Evolutionary conservation across 2,888 invertebrate genomes (phyloP), one percentile per base, ranked within the genome.

Genomic region (Sphecodes monilicornis): DNA sequence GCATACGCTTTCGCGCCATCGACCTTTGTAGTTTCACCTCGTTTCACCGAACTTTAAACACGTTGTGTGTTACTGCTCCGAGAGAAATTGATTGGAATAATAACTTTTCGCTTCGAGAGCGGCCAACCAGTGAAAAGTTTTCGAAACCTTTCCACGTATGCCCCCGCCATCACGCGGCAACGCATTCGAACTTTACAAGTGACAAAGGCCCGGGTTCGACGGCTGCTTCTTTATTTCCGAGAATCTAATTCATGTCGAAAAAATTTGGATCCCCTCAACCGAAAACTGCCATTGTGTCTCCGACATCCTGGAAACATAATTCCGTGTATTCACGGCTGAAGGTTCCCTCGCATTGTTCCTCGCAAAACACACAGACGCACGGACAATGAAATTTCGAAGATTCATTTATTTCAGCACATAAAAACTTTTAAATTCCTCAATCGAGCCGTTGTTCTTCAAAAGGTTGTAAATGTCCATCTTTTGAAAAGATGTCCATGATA

Each of bases 41-140:
- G 86, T 81, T 87, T 79, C 87, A 43, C 64, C 78, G 70, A 86
- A 87, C 87, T 87, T 87, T 86, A 84, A 87, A 87, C 87, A 87
- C 86, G 72, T 70, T 81, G 86, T 81, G 87, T 79, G 81, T 78
- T 84, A 77, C 87, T 73, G 86, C 36, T 70, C 82, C 82, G 82
- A 68, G 85, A 85, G 86, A 86, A 88, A 88, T 88, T 88, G 87
- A 88, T 88, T 88, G 87, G 87, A 88, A 88, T 88, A 88, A 88
- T 88, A 88, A 88, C 80, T 86, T 88, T 87, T 80, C 82, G 84
- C 76, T 80, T 36, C 72, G 83, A 75, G 71, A 39, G 29, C 80
- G 82, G 76, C 74, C 78, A 76, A 82, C 80, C 11, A 81, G 76
- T 69, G 76, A 74, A 69, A 87, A 84, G 77, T 87, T 87, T 87